phyloP scores from a whole-genome alignment of 1,140 invertebrate species.

The Drosophila kurseongensis region DNA sequence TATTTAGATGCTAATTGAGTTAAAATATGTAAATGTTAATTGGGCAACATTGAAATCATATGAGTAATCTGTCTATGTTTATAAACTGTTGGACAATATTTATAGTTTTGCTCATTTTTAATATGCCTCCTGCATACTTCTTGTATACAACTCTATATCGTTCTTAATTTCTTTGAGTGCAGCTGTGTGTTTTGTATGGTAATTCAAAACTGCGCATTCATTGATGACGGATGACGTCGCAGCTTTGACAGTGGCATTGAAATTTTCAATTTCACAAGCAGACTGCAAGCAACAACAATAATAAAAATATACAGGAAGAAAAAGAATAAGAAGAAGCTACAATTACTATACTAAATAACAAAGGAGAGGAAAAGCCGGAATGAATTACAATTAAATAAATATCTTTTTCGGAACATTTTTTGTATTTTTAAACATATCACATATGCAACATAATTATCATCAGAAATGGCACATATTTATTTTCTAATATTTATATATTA shows the following conservation, averaged over 20 bases:
- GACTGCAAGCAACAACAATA: conserved; percentile 28
- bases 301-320: conserved; percentile 17
- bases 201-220: conserved; percentile 55
- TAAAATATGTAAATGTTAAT: too few species aligned
- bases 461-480: too few species aligned
- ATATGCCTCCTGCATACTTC: too few species aligned
- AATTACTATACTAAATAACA: conserved; percentile 6
- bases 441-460: too few species aligned
- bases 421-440: too few species aligned
- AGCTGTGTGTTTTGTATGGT: conserved; percentile 30
- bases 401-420: too few species aligned
- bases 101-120: too few species aligned
- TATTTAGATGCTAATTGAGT: too few species aligned
- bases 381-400: conserved; percentile 15
- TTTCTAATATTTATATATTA: too few species aligned
- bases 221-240: conserved; percentile 54
- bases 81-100: too few species aligned
- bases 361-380: background rate
- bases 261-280: conserved; percentile 40
- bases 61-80: too few species aligned
- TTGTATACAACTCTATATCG: background rate
- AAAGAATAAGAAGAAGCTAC: conserved; percentile 1
- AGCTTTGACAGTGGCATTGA: conserved; percentile 72
- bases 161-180: conserved; percentile 1
- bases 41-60: too few species aligned